Conservation (phyloP, 2,113 vertebrate genomes). For the Mus musculus region DNA sequence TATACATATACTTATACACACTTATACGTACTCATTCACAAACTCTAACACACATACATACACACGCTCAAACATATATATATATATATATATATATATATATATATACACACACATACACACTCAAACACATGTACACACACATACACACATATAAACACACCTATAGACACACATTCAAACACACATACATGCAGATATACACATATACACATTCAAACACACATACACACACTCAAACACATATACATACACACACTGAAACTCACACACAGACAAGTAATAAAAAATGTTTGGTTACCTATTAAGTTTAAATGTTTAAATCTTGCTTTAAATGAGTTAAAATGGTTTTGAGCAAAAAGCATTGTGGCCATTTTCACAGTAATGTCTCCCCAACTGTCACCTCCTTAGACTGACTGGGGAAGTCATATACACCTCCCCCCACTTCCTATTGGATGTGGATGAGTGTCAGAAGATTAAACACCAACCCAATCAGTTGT, state of each 20-base stretch:
- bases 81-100: too few relatives aligned
- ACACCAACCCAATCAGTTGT: neutral
- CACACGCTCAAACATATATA: too few relatives aligned
- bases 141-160: too few relatives aligned
- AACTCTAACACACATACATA: neutral
- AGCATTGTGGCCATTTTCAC: constrained; percentile 53
- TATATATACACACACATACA: too few relatives aligned
- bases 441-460: neutral
- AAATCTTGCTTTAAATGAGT: constrained; percentile 58
- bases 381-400: constrained; percentile 34
- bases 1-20: too few relatives aligned
- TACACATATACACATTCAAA: too few relatives aligned
- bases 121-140: too few relatives aligned
- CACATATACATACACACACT: too few relatives aligned
- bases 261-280: neutral
- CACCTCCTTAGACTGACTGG: neutral
- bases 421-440: neutral
- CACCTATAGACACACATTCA: too few relatives aligned
- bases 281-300: neutral
- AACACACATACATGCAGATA: too few relatives aligned
- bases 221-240: too few relatives aligned
- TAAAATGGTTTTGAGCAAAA: constrained; percentile 13
- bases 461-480: constrained; percentile 41
- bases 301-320: neutral
- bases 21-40: too few relatives aligned